phyloP scores from a whole-genome alignment of 2,797 vertebrate genomes.

The Intellagama lesueurii region DNA sequence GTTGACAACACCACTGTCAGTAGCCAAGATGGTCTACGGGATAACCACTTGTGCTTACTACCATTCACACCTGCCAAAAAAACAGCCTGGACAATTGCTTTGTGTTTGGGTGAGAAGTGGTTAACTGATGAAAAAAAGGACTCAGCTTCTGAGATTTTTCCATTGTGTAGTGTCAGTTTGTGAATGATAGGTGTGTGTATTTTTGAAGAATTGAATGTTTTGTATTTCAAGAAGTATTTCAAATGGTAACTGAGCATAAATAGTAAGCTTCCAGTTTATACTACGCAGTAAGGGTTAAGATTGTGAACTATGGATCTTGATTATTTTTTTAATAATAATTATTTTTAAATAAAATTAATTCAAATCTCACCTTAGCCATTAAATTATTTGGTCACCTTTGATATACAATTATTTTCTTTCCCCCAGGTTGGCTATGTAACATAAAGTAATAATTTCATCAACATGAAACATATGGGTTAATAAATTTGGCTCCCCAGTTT shows the following conservation, averaged over 20 bases:
- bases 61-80: too few relatives aligned
- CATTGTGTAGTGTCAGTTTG: too few relatives aligned
- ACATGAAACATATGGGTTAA: slow-evolving; percentile 3
- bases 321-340: too few relatives aligned
- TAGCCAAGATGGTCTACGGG: too few relatives aligned
- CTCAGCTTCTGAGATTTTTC: too few relatives aligned
- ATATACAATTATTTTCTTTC: background rate
- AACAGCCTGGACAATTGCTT: too few relatives aligned
- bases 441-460: background rate
- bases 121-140: too few relatives aligned
- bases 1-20: too few relatives aligned
- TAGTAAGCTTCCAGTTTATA: background rate
- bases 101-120: too few relatives aligned
- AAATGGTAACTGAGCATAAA: background rate
- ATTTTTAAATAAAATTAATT: background rate
- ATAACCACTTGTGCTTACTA: too few relatives aligned
- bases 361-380: background rate
- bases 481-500: background rate
- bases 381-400: background rate
- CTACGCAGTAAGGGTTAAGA: background rate
- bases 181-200: too few relatives aligned
- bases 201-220: too few relatives aligned
- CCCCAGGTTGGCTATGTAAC: background rate
- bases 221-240: background rate
- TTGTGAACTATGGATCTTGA: background rate